Base-by-base conservation (phyloP, 2,888 invertebrate genomes). In the Torymus tubicola region DNA sequence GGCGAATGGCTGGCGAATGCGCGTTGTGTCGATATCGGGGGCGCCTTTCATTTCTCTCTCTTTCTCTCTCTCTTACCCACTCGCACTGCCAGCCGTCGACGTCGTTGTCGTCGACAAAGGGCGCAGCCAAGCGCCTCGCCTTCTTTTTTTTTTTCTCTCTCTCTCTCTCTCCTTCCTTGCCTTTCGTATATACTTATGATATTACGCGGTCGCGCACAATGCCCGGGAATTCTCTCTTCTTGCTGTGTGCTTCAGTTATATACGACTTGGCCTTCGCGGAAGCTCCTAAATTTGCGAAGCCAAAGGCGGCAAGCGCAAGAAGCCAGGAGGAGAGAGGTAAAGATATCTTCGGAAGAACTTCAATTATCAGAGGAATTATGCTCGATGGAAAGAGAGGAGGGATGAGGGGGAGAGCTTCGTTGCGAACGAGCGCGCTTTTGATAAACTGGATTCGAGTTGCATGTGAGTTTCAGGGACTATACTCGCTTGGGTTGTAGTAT, bases 351-450 rank as follows among this genome's bases (percentile, higher is more conserved):
- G 31, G 16, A 13, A n/a, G 18, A 63, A 63, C 72, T 72, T 53
- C n/a, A 61, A 63, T 65, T 50, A 42, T 42, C 57, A 57, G 14
- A 57, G 57, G 50, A 72, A 65, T 74, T 57, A 55, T 12, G 42
- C 42, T 55, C 2, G 24, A 24, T 24, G 24, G 24, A 2, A 3
- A 24, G 24, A 3, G 24, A 24, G n/a, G n/a, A n/a, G n/a, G n/a
- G n/a, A n/a, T n/a, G n/a, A n/a, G n/a, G 3, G 3, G 24, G 24
- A 3, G 3, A 24, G 24, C 24, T 24, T 24, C 24, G 24, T 24
- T 24, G 24, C 24, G 24, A 24, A 3, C 24, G 24, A 24, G 24
- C 3, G 24, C 24, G 24, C 3, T 24, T 24, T 24, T 24, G 24
- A 24, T 24, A 24, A 24, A 24, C 24, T 24, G 24, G 24, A 24